phyloP scores from a whole-genome alignment of 2,113 vertebrate genomes.

The Atrichornis clamosus region DNA sequence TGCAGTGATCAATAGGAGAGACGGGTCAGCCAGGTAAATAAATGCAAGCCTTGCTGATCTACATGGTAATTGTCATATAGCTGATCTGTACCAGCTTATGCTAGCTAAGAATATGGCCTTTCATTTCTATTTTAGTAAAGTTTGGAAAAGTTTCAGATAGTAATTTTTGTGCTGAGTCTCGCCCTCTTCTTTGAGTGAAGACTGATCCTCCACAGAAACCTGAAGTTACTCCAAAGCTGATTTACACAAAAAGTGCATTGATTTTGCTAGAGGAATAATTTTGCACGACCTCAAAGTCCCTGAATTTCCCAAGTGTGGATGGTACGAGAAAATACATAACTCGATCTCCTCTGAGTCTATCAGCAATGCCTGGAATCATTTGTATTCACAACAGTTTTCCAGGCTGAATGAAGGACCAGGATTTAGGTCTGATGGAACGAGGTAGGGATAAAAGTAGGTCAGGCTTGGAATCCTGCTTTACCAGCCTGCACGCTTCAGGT shows the following conservation, averaged over 20 bases:
- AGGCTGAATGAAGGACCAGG: slow-evolving; percentile 13
- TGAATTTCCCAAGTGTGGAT: background rate
- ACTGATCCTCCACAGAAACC: background rate
- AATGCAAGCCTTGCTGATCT: slow-evolving; percentile 27
- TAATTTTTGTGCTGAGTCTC: background rate
- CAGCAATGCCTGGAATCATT: slow-evolving; percentile 12
- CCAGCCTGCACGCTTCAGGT: background rate
- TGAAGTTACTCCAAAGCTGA: slow-evolving; percentile 23
- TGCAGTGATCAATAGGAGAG: slow-evolving; percentile 55
- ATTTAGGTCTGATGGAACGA: slow-evolving; percentile 39
- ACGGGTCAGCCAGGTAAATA: slow-evolving; percentile 38
- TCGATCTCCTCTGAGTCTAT: background rate
- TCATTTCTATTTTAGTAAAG: slow-evolving; percentile 41
- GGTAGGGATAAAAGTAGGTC: slow-evolving; percentile 54
- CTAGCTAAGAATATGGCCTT: background rate
- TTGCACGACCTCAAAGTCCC: background rate
- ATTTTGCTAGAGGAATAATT: slow-evolving; percentile 5
- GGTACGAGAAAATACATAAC: background rate
- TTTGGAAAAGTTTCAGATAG: slow-evolving; percentile 4
- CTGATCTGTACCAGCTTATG: background rate
- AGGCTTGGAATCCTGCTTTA: slow-evolving; percentile 32
- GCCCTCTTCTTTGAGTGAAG: background rate
- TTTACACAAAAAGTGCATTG: slow-evolving; percentile 6
- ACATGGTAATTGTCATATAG: background rate
- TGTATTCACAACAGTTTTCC: slow-evolving; percentile 39